Evolutionary conservation across 2,113 vertebrate species (phyloP).

Genomic region (Sula dactylatra): DNA sequence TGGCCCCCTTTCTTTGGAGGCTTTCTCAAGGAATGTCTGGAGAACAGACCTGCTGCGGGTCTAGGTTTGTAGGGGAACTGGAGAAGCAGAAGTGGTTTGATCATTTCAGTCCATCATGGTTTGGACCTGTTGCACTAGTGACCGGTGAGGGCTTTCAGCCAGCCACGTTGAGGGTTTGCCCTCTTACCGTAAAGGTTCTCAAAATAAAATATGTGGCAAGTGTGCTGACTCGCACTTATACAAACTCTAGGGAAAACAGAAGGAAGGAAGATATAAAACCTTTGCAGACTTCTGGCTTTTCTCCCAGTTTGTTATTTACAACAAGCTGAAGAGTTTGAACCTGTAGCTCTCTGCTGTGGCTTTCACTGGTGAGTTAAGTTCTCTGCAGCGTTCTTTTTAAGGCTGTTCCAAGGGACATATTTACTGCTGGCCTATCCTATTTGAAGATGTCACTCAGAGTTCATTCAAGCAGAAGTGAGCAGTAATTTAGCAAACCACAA

Average conservation of each 20-base stretch:
- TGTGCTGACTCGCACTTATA: constrained; percentile 14
- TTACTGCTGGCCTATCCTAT: neutral
- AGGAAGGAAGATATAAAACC: constrained; percentile 31
- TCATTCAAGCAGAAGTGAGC: constrained; percentile 12
- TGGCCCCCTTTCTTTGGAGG: neutral
- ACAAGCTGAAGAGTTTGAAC: constrained; percentile 12
- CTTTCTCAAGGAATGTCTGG: neutral
- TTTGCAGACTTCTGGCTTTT: constrained; percentile 21
- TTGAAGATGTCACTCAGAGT: constrained; percentile 15
- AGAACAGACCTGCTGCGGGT: neutral
- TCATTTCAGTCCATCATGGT: neutral
- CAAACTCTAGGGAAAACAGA: neutral
- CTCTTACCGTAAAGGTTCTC: neutral
- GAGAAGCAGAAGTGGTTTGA: neutral
- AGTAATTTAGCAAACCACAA: neutral
- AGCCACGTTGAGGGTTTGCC: neutral
- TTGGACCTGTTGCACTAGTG: neutral
- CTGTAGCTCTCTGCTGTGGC: constrained; percentile 21
- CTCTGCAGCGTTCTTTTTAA: neutral
- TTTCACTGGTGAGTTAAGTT: constrained; percentile 5
- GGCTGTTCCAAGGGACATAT: neutral
- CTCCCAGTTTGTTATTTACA: constrained; percentile 44
- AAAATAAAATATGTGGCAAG: neutral
- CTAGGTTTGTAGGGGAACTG: neutral
- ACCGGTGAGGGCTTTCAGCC: neutral